Evolutionary conservation across 2,888 invertebrate genomes (phyloP).

Genomic region (Dicranocentrus wangi): DNA sequence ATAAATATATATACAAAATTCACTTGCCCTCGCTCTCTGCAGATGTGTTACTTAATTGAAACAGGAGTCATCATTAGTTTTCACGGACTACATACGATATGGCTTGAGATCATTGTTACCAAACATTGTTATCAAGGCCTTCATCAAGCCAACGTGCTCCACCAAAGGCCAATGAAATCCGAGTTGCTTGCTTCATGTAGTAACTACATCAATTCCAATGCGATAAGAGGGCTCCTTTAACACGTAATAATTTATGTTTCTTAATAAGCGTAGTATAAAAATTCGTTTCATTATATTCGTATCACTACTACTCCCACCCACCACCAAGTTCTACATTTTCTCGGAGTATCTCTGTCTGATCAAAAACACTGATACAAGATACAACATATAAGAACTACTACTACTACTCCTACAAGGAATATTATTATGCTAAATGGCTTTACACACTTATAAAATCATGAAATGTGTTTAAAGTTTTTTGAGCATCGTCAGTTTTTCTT

Average conservation of each 20-base stretch:
- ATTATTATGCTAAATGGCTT: neutral
- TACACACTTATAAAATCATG: neutral
- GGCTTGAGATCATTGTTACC: conserved; percentile 16
- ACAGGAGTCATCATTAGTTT: conserved; percentile 14
- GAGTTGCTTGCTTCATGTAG: neutral
- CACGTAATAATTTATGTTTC: conserved; percentile 18
- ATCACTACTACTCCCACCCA: neutral
- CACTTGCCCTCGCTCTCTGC: neutral
- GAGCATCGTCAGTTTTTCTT: no score
- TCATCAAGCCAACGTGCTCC: neutral
- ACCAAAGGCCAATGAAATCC: conserved; percentile 9
- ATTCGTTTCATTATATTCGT: neutral
- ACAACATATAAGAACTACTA: neutral
- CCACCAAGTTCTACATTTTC: neutral
- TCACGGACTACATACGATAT: conserved; percentile 52
- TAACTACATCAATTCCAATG: neutral
- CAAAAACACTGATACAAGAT: neutral
- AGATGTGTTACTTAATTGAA: conserved; percentile 12
- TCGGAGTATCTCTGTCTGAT: neutral
- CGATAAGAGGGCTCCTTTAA: conserved; percentile 6
- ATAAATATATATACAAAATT: no score
- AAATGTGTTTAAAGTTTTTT: neutral
- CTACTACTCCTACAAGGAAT: neutral
- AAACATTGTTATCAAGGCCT: neutral
- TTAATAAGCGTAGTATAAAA: neutral